A percentile compares a stretch with the other conserved stretches of the same genome.
Conservation (phyloP, 92 coral and sea anemone genomes). For the Diadumene lineata region DNA sequence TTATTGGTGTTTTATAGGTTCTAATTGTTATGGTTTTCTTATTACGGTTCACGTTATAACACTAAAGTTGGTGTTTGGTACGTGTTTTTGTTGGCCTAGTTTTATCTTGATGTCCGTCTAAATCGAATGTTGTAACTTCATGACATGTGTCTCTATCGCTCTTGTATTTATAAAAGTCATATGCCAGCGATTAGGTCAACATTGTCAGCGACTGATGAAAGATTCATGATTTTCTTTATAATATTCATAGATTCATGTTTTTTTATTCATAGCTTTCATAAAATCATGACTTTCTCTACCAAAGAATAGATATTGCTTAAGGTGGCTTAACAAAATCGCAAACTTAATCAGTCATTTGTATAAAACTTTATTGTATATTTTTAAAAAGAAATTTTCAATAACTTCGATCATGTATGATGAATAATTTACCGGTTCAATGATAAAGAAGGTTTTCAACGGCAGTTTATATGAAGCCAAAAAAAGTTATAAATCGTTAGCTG, state of each 20-base stretch:
- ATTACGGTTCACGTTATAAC: not conserved
- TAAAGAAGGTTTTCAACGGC: constrained; percentile 6
- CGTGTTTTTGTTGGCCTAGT: not conserved
- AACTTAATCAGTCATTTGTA: not conserved
- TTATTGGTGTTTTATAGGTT: constrained; percentile 16
- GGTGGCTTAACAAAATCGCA: not conserved
- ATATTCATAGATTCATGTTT: no score
- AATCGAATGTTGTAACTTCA: constrained; percentile 18
- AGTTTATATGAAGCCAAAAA: no score
- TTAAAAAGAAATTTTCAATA: not conserved
- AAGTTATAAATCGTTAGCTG: no score
- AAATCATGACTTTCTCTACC: not conserved
- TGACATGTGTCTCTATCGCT: constrained; percentile 33
- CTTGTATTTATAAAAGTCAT: constrained; percentile 39
- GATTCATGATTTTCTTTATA: constrained; percentile 25
- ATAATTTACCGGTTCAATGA: not conserved
- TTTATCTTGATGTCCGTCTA: constrained; percentile 14
- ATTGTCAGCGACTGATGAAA: constrained; percentile 57
- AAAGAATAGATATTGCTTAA: not conserved
- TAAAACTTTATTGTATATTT: not conserved
- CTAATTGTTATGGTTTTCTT: constrained; percentile 8
- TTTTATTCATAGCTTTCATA: no score
- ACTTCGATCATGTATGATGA: not conserved
- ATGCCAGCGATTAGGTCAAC: constrained; percentile 21
- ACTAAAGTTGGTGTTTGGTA: not conserved